Evolutionary conservation across 2,888 invertebrate genomes (phyloP).

Genomic region (Rhogogaster chlorosoma): DNA sequence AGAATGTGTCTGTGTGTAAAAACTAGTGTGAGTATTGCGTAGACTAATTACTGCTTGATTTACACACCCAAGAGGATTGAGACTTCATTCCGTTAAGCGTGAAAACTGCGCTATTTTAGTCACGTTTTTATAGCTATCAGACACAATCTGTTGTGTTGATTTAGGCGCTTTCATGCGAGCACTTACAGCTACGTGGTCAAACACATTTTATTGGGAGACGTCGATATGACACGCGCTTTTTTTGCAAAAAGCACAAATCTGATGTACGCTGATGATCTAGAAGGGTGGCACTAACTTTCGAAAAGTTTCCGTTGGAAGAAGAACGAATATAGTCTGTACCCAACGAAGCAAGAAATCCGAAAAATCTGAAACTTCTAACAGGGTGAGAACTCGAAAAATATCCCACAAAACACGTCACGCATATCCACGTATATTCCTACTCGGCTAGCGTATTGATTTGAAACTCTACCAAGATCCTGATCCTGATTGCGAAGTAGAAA

Average conservation of each 20-base stretch:
- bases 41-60: not conserved
- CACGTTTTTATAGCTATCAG: not conserved
- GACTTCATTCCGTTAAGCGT: not conserved
- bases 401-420: not conserved
- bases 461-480: not conserved
- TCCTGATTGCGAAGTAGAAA: not conserved
- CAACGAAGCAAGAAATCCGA: not conserved
- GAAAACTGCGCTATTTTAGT: not conserved
- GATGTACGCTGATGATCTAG: too few relatives aligned
- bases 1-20: not conserved
- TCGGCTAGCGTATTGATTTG: not conserved
- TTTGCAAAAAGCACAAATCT: too few relatives aligned
- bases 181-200: not conserved
- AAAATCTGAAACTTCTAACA: not conserved
- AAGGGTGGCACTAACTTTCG: not conserved
- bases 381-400: not conserved
- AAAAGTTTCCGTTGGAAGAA: not conserved
- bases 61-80: not conserved
- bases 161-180: not conserved
- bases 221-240: too few relatives aligned
- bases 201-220: not conserved
- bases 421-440: not conserved
- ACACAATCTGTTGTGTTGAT: not conserved
- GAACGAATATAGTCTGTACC: too few relatives aligned
- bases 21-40: not conserved